These are phyloP conservation scores for Monomorium pharaonis DNA, from an alignment of 1,140 invertebrate genomes.

Conservation along the genomic window DNA sequence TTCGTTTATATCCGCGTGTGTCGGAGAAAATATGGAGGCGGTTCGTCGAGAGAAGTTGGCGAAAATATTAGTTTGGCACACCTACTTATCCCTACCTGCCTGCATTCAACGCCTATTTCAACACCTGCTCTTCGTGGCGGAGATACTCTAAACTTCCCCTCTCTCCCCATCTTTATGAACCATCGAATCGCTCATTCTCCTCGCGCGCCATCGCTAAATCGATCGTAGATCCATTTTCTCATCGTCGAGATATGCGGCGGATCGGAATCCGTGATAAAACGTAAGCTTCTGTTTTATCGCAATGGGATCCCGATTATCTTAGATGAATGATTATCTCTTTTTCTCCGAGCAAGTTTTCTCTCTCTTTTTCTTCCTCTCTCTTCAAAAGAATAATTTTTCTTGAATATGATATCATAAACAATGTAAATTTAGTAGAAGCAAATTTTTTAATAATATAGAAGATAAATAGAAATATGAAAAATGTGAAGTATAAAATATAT, in stretches of 20 bases:
- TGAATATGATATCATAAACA: not conserved
- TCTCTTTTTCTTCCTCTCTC: not conserved
- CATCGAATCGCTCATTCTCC: slow-evolving; percentile 20
- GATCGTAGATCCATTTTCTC: slow-evolving; percentile 42
- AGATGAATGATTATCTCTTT: slow-evolving; percentile 19
- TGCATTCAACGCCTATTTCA: slow-evolving; percentile 54
- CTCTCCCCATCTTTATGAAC: not conserved
- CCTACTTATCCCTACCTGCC: slow-evolving; percentile 55
- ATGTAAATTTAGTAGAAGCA: not conserved
- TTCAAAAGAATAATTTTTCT: not conserved
- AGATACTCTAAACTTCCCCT: not conserved
- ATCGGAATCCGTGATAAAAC: slow-evolving; percentile 26
- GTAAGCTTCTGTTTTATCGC: slow-evolving; percentile 7
- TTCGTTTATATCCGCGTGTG: not conserved
- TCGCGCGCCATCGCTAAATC: slow-evolving; percentile 19
- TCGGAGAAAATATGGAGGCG: slow-evolving; percentile 39
- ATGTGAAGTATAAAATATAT: not conserved
- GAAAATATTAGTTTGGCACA: slow-evolving; percentile 71
- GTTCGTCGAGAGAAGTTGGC: slow-evolving; percentile 58
- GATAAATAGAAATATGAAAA: not conserved
- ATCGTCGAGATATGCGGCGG: slow-evolving; percentile 1
- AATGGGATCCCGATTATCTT: slow-evolving; percentile 22
- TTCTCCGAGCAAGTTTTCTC: not conserved
- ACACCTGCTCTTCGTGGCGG: slow-evolving; percentile 32
- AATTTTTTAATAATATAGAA: not conserved